Percentiles rank a stretch among this genome's conserved stretches.
phyloP scores from a whole-genome alignment of 2,888 invertebrate species.

The Clepsis dumicolana region DNA sequence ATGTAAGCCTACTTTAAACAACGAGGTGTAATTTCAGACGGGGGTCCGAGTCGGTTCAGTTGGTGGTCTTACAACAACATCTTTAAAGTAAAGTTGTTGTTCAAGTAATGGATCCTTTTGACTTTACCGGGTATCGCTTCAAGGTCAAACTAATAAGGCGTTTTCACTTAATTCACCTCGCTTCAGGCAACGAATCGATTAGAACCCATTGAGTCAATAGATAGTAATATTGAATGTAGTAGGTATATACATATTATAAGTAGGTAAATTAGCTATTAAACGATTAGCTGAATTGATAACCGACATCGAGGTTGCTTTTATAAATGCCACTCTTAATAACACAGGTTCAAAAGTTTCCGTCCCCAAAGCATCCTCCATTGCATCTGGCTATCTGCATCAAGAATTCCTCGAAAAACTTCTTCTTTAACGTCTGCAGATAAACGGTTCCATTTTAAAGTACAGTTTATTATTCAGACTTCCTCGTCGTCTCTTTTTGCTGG shows the following conservation, averaged over 20 bases:
- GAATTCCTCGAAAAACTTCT: not conserved
- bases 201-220: not conserved
- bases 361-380: not conserved
- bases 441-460: not conserved
- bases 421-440: not conserved
- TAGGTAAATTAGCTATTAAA: too few species aligned
- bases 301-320: too few species aligned
- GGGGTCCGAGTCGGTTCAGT: not conserved
- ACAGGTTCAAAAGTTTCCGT: not conserved
- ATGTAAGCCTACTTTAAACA: not conserved
- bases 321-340: not conserved
- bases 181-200: not conserved
- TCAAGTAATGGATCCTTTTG: conserved; percentile 16
- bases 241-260: not conserved
- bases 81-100: conserved; percentile 29
- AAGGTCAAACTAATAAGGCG: conserved; percentile 16
- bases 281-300: too few species aligned
- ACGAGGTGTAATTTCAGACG: conserved; percentile 13
- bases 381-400: not conserved
- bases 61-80: conserved; percentile 6
- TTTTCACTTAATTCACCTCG: conserved; percentile 34
- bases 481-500: not conserved
- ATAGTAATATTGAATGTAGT: not conserved
- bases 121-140: conserved; percentile 5
- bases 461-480: conserved; percentile 8